Evolutionary conservation across 1,140 invertebrate species (phyloP).

Genomic region (Heliconius hewitsoni): DNA sequence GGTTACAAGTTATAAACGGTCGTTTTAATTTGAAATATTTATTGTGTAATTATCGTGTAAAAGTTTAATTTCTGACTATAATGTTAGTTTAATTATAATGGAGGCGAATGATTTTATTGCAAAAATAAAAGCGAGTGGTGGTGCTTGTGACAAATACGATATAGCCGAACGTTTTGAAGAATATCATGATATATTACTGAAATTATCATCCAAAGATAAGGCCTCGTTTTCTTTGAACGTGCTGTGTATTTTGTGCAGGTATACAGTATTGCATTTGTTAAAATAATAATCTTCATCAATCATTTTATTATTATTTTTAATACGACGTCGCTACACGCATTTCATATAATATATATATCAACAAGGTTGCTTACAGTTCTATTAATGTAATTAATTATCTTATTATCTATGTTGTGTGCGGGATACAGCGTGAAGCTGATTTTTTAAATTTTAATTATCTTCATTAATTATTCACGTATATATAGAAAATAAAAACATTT

Average conservation of each 20-base stretch:
- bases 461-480: neutral
- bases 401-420: no score
- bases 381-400: no score
- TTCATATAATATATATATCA: no score
- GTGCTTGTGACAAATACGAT: conserved; percentile 51
- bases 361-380: no score
- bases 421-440: no score
- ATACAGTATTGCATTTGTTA: no score
- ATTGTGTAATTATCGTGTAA: neutral
- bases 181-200: conserved; percentile 48
- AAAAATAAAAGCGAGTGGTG: conserved; percentile 59
- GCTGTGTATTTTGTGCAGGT: conserved; percentile 67
- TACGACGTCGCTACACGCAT: no score
- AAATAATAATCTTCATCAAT: no score
- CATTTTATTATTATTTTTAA: no score
- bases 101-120: conserved; percentile 56
- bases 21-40: conserved; percentile 5
- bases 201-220: conserved; percentile 54
- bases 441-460: no score
- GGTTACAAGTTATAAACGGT: neutral
- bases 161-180: conserved; percentile 48
- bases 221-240: conserved; percentile 62
- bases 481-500: neutral
- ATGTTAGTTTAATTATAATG: conserved; percentile 40
- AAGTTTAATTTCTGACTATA: neutral